Conservation (phyloP, 2,888 invertebrate genomes). For the Xestoiulus laeticollis region DNA sequence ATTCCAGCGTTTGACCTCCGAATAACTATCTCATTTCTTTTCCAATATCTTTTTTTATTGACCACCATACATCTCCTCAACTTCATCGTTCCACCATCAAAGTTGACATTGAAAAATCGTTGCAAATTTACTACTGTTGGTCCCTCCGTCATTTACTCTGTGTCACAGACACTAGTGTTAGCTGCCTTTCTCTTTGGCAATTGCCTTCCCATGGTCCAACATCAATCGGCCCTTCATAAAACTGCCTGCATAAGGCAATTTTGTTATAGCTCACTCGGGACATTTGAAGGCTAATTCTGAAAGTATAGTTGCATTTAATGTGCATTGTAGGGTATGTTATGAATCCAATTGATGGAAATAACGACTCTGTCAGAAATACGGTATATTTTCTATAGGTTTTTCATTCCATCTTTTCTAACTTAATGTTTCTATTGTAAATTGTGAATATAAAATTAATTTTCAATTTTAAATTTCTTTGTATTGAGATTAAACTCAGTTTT, state of each 20-base stretch:
- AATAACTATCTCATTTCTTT: constrained; percentile 34
- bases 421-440: neutral
- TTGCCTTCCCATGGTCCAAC: neutral
- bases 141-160: constrained; percentile 28
- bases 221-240: constrained; percentile 27
- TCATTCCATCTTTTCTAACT: neutral
- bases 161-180: constrained; percentile 40
- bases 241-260: constrained; percentile 45
- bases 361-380: neutral
- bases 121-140: constrained; percentile 44
- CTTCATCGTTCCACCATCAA: constrained; percentile 46
- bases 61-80: constrained; percentile 45
- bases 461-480: no score
- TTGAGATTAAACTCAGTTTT: no score
- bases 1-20: constrained; percentile 28
- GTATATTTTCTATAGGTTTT: neutral
- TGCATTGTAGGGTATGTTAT: neutral
- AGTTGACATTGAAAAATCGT: constrained; percentile 44
- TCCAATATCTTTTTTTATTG: constrained; percentile 47
- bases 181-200: constrained; percentile 42
- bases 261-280: constrained; percentile 13
- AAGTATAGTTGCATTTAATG: neutral
- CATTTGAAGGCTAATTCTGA: constrained; percentile 6
- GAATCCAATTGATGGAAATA: constrained; percentile 11
- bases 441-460: no score